Conservation (phyloP, 2,888 invertebrate genomes). For the Cryptophagus acutangulus region DNA sequence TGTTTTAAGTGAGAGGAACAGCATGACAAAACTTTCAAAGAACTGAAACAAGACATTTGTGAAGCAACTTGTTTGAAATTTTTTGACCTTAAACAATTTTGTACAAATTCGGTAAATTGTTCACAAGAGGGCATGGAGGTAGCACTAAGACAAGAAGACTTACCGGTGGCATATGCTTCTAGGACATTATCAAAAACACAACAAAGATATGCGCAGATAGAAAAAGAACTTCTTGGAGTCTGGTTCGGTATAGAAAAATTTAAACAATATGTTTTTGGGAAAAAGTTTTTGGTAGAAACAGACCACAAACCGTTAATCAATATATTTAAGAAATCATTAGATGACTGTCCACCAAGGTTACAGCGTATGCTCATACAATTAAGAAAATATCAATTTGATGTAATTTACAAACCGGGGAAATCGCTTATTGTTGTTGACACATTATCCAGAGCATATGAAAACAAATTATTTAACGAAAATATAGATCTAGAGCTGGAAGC, state of each 20-base stretch:
- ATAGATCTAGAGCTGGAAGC: conserved; percentile 16
- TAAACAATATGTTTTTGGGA: conserved; percentile 23
- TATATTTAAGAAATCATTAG: too few relatives aligned
- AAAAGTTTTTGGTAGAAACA: conserved; percentile 20
- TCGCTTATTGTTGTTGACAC: conserved; percentile 6
- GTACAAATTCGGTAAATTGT: conserved; percentile 18
- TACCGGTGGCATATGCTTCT: conserved; percentile 18
- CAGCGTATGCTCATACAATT: conserved; percentile 17
- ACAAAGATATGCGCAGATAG: conserved; percentile 32
- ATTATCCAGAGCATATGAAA: conserved; percentile 8
- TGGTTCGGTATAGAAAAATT: conserved; percentile 12
- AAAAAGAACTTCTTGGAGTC: conserved; percentile 3
- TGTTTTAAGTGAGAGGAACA: conserved; percentile 13
- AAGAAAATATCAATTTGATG: conserved; percentile 15
- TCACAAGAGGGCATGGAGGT: conserved; percentile 16
- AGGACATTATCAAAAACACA: conserved; percentile 17
- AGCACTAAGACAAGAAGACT: conserved; percentile 17
- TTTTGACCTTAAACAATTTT: conserved; percentile 16
- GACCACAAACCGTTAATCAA: too few relatives aligned
- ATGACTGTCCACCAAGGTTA: conserved; percentile 14
- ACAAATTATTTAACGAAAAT: conserved; percentile 12
- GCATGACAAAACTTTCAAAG: conserved; percentile 11
- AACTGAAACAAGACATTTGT: conserved; percentile 14
- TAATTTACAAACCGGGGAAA: conserved; percentile 14
- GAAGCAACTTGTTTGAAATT: conserved; percentile 15